Evolutionary conservation across 2,797 vertebrate genomes (phyloP).

Genomic region (Falco biarmicus): DNA sequence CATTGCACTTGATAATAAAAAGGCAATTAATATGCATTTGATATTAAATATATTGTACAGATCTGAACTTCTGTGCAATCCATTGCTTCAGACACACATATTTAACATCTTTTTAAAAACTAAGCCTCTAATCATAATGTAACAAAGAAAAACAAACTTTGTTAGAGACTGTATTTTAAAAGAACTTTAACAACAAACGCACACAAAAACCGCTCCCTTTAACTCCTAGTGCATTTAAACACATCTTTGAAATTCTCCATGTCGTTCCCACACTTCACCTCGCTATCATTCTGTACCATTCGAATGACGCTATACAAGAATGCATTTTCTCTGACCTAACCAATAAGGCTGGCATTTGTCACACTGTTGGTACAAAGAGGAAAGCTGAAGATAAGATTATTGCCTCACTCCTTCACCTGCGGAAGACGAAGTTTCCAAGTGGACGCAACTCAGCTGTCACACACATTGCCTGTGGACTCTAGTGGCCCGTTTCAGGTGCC

Average conservation of each 20-base stretch:
- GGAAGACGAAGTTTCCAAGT: neutral
- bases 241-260: neutral
- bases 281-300: neutral
- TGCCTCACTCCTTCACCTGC: neutral
- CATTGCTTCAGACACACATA: slow-evolving; percentile 19
- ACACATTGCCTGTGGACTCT: neutral
- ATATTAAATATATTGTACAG: slow-evolving; percentile 47
- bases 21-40: slow-evolving; percentile 48
- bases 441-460: neutral
- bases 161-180: neutral
- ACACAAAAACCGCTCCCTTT: slow-evolving; percentile 30
- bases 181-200: slow-evolving; percentile 10
- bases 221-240: slow-evolving; percentile 52
- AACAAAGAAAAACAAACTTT: neutral
- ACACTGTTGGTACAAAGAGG: neutral
- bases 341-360: neutral
- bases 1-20: slow-evolving; percentile 72
- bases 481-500: neutral
- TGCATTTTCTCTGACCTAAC: neutral
- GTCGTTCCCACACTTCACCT: neutral
- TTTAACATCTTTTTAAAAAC: slow-evolving; percentile 28
- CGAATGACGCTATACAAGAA: neutral
- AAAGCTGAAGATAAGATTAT: slow-evolving; percentile 1
- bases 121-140: neutral
- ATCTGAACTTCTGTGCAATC: slow-evolving; percentile 55